phyloP scores from a whole-genome alignment of 2,113 vertebrate species.

The Gymnogyps californianus region DNA sequence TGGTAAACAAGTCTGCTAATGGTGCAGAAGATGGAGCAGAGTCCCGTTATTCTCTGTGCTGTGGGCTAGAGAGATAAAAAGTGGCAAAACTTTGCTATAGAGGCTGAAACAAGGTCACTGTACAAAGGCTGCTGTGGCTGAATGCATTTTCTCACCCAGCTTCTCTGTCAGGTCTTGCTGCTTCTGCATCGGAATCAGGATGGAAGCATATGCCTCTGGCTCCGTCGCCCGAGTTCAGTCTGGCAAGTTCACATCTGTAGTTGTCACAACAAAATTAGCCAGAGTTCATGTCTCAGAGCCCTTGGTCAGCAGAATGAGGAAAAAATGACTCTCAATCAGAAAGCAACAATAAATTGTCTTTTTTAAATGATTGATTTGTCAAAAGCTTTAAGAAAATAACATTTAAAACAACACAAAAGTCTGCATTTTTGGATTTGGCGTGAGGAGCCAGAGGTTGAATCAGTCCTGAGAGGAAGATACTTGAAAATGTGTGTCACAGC shows the following conservation, averaged over 20 bases:
- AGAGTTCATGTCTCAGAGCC: neutral
- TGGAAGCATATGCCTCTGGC: neutral
- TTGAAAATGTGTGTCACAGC: neutral
- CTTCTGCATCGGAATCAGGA: neutral
- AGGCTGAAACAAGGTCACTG: neutral
- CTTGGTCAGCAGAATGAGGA: neutral
- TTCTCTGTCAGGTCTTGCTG: neutral
- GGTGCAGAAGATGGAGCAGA: neutral
- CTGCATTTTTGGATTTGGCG: neutral
- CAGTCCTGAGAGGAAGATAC: neutral
- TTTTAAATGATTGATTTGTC: neutral
- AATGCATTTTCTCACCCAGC: neutral
- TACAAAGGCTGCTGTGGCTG: neutral
- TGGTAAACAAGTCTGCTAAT: neutral
- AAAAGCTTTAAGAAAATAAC: neutral
- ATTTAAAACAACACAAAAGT: neutral
- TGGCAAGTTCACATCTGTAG: neutral
- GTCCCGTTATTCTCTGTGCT: neutral
- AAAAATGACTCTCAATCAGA: neutral
- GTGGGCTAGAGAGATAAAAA: neutral
- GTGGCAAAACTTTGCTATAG: neutral
- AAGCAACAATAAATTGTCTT: neutral
- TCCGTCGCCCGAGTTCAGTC: accelerated
- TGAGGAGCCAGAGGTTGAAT: neutral
- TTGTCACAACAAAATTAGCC: neutral